Conservation (phyloP, 2,797 vertebrate species). For the Aulostomus chinensis region DNA sequence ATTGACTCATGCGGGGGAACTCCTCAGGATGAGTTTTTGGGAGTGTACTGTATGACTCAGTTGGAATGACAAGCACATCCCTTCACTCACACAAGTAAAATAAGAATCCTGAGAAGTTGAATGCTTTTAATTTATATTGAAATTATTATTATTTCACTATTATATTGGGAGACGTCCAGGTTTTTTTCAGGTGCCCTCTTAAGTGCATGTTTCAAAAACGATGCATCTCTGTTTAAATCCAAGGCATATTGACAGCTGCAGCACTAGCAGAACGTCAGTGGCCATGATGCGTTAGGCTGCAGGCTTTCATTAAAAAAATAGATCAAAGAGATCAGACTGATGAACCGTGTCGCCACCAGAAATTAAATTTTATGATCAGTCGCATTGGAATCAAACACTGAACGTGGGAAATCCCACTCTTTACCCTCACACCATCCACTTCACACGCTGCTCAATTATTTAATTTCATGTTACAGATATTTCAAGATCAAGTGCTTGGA, state of each 20-base stretch:
- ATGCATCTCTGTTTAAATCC: constrained; percentile 40
- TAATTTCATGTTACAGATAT: constrained; percentile 35
- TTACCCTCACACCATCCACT: constrained; percentile 18
- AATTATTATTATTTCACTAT: no score
- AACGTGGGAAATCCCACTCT: constrained; percentile 48
- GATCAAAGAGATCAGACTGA: constrained; percentile 68
- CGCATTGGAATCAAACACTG: constrained; percentile 40
- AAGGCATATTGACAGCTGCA: constrained; percentile 33
- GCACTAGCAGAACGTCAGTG: constrained; percentile 43
- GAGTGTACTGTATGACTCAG: constrained; percentile 6
- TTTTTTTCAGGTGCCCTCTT: constrained; percentile 20
- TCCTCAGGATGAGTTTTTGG: constrained; percentile 15
- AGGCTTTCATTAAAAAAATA: constrained; percentile 60
- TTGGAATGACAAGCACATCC: not conserved
- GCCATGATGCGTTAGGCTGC: constrained; percentile 51
- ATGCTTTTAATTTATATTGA: no score
- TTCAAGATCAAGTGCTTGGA: constrained; percentile 30
- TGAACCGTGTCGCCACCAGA: constrained; percentile 52
- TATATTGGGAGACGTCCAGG: no score
- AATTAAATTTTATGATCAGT: constrained; percentile 59
- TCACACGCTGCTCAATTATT: constrained; percentile 41
- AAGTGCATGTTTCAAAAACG: constrained; percentile 27
- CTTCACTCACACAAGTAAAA: not conserved
- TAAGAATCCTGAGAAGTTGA: constrained; percentile 1
- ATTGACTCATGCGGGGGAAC: constrained; percentile 27